These are phyloP conservation scores for Morpho achilles DNA, from an alignment of 2,888 invertebrate species.

Conservation along the genomic window DNA sequence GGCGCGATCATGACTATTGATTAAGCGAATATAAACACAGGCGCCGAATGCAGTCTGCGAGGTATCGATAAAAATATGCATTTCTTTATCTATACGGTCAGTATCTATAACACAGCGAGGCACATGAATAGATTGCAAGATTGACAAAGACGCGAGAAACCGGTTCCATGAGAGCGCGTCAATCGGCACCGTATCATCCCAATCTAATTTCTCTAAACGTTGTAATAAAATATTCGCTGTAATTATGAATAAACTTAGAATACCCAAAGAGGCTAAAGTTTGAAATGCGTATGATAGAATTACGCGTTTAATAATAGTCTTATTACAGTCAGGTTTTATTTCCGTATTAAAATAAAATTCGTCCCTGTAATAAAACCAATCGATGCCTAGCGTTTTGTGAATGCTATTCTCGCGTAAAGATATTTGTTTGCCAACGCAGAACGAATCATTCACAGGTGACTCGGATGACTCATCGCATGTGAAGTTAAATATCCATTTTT, in stretches of 20 bases:
- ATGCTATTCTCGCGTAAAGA: slow-evolving; percentile 12
- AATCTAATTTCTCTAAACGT: slow-evolving; percentile 19
- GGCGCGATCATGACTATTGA: neutral
- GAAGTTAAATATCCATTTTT: slow-evolving; percentile 23
- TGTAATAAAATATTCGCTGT: slow-evolving; percentile 22
- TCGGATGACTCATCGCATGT: neutral
- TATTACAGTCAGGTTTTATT: slow-evolving; percentile 1
- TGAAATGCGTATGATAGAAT: slow-evolving; percentile 22
- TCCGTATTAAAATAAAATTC: slow-evolving; percentile 20
- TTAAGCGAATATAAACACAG: slow-evolving; percentile 17
- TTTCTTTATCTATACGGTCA: neutral
- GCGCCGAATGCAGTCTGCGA: slow-evolving; percentile 20
- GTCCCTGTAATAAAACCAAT: too few species aligned
- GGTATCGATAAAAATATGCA: slow-evolving; percentile 22
- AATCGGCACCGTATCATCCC: slow-evolving; percentile 17
- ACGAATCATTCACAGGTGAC: neutral
- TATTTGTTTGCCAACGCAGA: too few species aligned
- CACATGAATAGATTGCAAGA: neutral
- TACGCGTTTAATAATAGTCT: slow-evolving; percentile 21
- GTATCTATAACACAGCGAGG: neutral
- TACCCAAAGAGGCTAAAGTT: slow-evolving; percentile 24
- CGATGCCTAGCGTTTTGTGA: slow-evolving; percentile 24
- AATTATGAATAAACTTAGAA: slow-evolving; percentile 19
- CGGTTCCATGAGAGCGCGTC: neutral
- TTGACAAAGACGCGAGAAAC: neutral